These are phyloP conservation scores for Brotula barbata DNA, from an alignment of 2,797 vertebrate genomes.

Conservation along the genomic window DNA sequence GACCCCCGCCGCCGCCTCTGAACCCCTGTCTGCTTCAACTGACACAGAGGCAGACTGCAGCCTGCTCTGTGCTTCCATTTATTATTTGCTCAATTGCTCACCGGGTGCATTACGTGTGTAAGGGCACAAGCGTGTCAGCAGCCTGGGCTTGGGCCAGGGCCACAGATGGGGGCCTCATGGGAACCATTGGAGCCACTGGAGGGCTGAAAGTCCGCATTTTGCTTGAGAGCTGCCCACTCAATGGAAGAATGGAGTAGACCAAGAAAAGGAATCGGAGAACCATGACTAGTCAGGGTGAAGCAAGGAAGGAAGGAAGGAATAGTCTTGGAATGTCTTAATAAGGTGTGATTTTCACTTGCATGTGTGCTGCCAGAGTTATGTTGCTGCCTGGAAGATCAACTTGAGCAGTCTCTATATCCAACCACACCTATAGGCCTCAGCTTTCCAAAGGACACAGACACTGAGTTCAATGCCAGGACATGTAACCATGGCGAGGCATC, in stretches of 20 bases:
- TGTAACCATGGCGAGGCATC: too few species aligned
- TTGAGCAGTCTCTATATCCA: slow-evolving; percentile 1
- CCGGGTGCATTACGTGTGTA: slow-evolving; percentile 33
- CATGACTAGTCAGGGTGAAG: neutral
- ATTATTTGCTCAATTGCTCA: slow-evolving; percentile 58
- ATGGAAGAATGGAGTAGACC: slow-evolving; percentile 15
- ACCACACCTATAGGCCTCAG: slow-evolving; percentile 18
- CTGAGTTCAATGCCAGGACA: too few species aligned
- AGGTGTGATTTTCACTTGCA: slow-evolving; percentile 10
- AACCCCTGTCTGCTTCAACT: slow-evolving; percentile 26
- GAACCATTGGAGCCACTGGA: slow-evolving; percentile 5
- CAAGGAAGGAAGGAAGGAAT: slow-evolving; percentile 8
- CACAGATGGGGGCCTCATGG: slow-evolving; percentile 23
- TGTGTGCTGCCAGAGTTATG: slow-evolving; percentile 2
- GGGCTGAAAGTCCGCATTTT: slow-evolving; percentile 27
- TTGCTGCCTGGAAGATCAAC: slow-evolving; percentile 8
- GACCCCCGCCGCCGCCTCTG: slow-evolving; percentile 42
- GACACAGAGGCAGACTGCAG: slow-evolving; percentile 39
- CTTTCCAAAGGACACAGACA: slow-evolving; percentile 20
- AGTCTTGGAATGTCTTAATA: slow-evolving; percentile 13
- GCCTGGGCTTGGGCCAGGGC: slow-evolving; percentile 22
- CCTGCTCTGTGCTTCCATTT: slow-evolving; percentile 55
- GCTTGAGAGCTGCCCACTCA: slow-evolving; percentile 7
- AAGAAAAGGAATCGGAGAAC: slow-evolving; percentile 23
- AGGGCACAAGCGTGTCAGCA: slow-evolving; percentile 45